Percentiles rank a stretch among this genome's conserved stretches.
These are phyloP conservation scores for Takifugu bimaculatus DNA, from an alignment of 2,113 vertebrate genomes.

Conservation along the genomic window DNA sequence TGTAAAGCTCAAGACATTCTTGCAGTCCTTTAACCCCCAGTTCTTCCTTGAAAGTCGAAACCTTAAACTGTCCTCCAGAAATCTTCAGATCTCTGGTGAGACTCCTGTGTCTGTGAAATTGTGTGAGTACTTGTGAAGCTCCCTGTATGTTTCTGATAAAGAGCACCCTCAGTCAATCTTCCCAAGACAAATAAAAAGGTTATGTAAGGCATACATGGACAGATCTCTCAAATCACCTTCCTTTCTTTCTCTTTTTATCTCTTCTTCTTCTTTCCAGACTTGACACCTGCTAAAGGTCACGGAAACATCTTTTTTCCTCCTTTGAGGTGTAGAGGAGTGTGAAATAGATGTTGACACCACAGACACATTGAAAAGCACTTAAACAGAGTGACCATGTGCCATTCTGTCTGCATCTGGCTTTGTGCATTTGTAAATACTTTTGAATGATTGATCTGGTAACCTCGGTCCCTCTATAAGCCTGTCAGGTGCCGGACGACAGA, in stretches of 20 bases:
- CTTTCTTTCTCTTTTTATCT: constrained; percentile 26
- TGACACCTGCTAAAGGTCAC: constrained; percentile 69
- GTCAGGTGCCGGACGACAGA: constrained; percentile 39
- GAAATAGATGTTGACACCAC: constrained; percentile 73
- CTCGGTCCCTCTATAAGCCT: constrained; percentile 34
- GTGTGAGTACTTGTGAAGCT: constrained; percentile 27
- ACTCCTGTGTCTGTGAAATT: constrained; percentile 30
- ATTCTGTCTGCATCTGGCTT: constrained; percentile 58
- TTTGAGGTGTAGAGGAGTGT: constrained; percentile 74
- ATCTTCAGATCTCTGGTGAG: constrained; percentile 11
- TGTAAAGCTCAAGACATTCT: constrained; percentile 7
- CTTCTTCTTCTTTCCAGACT: constrained; percentile 49
- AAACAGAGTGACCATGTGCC: constrained; percentile 61
- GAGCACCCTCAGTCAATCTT: constrained; percentile 42
- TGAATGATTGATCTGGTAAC: constrained; percentile 67
- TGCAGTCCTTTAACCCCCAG: constrained; percentile 4
- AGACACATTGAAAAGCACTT: constrained; percentile 72
- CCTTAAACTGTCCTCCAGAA: constrained; percentile 23
- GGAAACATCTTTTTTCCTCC: constrained; percentile 61
- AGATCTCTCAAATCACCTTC: constrained; percentile 48
- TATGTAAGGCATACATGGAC: constrained; percentile 54
- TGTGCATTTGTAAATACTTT: constrained; percentile 74
- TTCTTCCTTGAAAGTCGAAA: constrained; percentile 7
- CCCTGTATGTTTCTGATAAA: constrained; percentile 48
- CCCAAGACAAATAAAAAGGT: constrained; percentile 58